These are phyloP conservation scores for Verasper variegatus DNA, from an alignment of 2,113 vertebrate species.

Conservation along the genomic window DNA sequence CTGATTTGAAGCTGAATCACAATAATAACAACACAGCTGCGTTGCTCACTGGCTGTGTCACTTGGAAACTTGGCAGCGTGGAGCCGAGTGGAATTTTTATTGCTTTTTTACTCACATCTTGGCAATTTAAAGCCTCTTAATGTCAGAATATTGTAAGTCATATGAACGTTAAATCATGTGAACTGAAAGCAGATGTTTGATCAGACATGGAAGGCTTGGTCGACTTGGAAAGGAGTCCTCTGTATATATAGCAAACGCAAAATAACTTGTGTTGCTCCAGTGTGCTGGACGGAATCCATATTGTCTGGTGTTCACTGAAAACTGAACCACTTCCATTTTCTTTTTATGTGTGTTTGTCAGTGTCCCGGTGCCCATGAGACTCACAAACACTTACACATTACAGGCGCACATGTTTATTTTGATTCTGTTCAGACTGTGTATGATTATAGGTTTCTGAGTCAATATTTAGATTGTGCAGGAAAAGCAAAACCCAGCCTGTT, in stretches of 20 bases:
- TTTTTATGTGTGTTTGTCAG: constrained; percentile 43
- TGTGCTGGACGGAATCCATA: constrained; percentile 34
- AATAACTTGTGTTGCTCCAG: constrained; percentile 29
- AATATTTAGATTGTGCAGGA: constrained; percentile 75
- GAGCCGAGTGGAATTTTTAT: constrained; percentile 30
- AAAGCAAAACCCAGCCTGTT: constrained; percentile 64
- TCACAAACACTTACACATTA: constrained; percentile 50
- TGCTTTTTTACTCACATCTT: constrained; percentile 5
- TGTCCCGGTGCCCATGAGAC: constrained; percentile 40
- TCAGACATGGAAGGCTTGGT: background rate
- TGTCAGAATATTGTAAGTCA: constrained; percentile 46
- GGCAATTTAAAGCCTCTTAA: constrained; percentile 31
- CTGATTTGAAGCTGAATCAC: constrained; percentile 24
- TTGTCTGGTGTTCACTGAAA: constrained; percentile 41
- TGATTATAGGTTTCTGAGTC: constrained; percentile 76
- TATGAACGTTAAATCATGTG: constrained; percentile 17
- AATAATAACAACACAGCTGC: constrained; percentile 23
- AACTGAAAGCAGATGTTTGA: constrained; percentile 60
- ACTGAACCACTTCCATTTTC: constrained; percentile 42
- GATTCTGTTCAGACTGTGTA: constrained; percentile 62
- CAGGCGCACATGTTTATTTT: constrained; percentile 69
- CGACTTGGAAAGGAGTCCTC: constrained; percentile 5
- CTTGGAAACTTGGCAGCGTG: constrained; percentile 57
- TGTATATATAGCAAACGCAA: constrained; percentile 12
- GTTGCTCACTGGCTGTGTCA: constrained; percentile 41